Percentiles rank a stretch among this genome's conserved stretches.
These are phyloP conservation scores for Porites lobata DNA, from an alignment of 92 coral and sea anemone species.

Conservation along the genomic window DNA sequence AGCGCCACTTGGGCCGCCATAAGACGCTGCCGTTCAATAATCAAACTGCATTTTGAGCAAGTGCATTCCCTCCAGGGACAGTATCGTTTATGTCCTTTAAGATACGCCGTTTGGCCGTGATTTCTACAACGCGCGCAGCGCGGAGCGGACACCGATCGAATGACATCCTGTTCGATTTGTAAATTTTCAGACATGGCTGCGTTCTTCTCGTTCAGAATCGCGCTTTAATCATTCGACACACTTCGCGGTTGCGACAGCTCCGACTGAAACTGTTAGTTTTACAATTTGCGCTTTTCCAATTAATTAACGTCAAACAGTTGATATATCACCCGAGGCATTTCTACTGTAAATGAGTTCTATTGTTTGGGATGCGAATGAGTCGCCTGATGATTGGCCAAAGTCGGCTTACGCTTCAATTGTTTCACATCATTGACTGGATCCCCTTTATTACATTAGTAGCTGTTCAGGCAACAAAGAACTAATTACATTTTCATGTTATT, in stretches of 20 bases:
- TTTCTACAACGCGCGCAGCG: conserved; percentile 98
- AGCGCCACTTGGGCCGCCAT: conserved; percentile 99
- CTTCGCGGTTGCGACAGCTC: conserved; percentile 64
- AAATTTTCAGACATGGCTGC: conserved; percentile 58
- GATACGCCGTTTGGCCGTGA: conserved; percentile 83
- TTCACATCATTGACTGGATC: conserved; percentile 8
- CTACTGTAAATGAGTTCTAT: conserved; percentile 50
- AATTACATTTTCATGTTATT: conserved; percentile 52
- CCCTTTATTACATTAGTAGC: conserved; percentile 14
- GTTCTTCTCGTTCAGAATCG: neutral
- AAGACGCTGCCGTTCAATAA: conserved; percentile 96
- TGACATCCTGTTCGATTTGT: conserved; percentile 70
- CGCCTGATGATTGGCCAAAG: conserved; percentile 31
- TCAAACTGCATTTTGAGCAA: conserved; percentile 93
- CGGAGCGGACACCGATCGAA: conserved; percentile 68
- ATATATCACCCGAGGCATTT: conserved; percentile 76
- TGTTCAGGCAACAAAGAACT: conserved; percentile 6
- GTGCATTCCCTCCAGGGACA: conserved; percentile 96
- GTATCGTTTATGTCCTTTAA: conserved; percentile 95
- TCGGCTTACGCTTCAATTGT: conserved; percentile 15
- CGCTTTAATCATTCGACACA: conserved; percentile 4
- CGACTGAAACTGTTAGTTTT: conserved; percentile 85
- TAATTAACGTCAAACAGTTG: conserved; percentile 85
- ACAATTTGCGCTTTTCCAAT: conserved; percentile 80
- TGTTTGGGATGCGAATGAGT: conserved; percentile 23